Evolutionary conservation across 2,797 vertebrate genomes (phyloP).

Genomic region (Pempheris klunzingeri): DNA sequence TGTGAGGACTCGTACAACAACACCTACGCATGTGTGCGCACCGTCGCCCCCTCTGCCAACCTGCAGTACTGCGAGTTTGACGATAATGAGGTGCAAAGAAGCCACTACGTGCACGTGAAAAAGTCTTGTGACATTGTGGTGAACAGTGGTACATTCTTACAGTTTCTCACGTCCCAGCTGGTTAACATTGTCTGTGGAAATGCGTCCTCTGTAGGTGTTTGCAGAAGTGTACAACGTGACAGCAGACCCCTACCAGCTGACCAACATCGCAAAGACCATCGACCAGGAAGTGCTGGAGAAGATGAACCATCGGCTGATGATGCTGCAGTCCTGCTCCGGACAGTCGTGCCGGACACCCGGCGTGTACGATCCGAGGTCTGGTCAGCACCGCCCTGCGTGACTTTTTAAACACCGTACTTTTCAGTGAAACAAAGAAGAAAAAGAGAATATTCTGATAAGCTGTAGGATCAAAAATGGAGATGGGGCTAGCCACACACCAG

Average conservation of each 20-base stretch:
- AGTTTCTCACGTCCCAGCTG: neutral
- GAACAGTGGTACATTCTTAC: neutral
- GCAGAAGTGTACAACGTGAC: slow-evolving; percentile 98
- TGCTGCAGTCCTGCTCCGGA: slow-evolving; percentile 95
- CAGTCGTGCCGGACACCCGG: slow-evolving; percentile 92
- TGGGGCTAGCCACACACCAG: too few relatives aligned
- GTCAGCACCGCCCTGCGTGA: neutral
- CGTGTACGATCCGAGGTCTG: slow-evolving; percentile 90
- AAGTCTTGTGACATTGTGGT: neutral
- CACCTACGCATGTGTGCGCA: slow-evolving; percentile 96
- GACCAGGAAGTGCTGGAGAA: slow-evolving; percentile 97
- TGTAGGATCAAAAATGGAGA: neutral
- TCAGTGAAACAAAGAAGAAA: too few relatives aligned
- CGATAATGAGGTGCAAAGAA: slow-evolving; percentile 90
- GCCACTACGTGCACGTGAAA: neutral
- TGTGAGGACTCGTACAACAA: slow-evolving; percentile 98
- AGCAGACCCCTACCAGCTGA: slow-evolving; percentile 94
- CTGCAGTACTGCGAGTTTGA: slow-evolving; percentile 99
- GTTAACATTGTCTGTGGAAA: neutral
- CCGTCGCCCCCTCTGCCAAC: slow-evolving; percentile 85
- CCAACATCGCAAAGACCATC: slow-evolving; percentile 94
- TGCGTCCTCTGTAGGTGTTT: slow-evolving; percentile 87
- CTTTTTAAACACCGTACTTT: too few relatives aligned
- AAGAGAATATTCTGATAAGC: too few relatives aligned
- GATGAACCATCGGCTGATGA: slow-evolving; percentile 99